A percentile compares a stretch with the other conserved stretches of the same genome.
Conservation (phyloP, 2,888 invertebrate species). For the Hemicrepidius hirtus region DNA sequence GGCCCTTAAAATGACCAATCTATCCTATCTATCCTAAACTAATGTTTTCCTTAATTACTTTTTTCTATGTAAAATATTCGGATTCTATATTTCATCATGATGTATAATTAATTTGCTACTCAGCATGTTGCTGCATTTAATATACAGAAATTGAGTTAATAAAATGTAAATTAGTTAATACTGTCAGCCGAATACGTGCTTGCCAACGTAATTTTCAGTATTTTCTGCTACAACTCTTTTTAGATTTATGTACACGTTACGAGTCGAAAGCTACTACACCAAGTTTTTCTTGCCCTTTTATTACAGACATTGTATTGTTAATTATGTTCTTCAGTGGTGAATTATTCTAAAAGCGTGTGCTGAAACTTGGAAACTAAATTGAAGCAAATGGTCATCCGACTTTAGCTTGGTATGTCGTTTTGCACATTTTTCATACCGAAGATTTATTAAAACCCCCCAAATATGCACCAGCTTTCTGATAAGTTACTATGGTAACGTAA, state of each 20-base stretch:
- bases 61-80: no score
- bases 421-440: no score
- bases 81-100: not conserved
- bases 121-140: not conserved
- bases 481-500: no score
- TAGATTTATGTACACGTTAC: constrained; percentile 15
- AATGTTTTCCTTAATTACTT: no score
- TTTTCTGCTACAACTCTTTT: constrained; percentile 17
- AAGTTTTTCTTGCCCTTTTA: constrained; percentile 10
- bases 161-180: constrained; percentile 22
- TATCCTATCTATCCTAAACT: no score
- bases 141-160: constrained; percentile 7
- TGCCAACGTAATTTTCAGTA: constrained; percentile 4
- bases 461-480: no score
- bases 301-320: constrained; percentile 23
- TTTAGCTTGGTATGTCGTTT: no score
- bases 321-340: not conserved
- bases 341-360: constrained; percentile 2
- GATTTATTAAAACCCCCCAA: no score
- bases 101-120: not conserved
- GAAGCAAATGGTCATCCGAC: no score
- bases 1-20: no score
- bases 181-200: constrained; percentile 9
- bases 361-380: not conserved
- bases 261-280: not conserved